Evolutionary conservation across 2,113 vertebrate genomes (phyloP), one percentile per base, ranked within the genome.

Genomic region (Aphyosemion australe): DNA sequence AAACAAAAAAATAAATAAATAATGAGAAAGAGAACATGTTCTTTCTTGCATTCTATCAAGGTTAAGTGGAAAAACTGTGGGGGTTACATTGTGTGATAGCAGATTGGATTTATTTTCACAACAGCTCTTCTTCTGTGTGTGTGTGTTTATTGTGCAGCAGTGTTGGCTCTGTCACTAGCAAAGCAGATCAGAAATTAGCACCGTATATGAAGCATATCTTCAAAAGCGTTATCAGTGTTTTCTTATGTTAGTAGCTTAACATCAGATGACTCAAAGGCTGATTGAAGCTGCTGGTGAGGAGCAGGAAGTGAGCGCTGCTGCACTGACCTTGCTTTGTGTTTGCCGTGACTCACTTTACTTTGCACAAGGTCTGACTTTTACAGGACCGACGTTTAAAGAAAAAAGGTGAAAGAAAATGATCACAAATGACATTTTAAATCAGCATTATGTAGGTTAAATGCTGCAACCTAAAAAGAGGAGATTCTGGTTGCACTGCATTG

Each of bases 151-250:
- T 45, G 13, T 42, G 64, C 7, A 37, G 59, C 64, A 60, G 64
- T 57, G 61, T 60, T 81, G 57, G 5, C 53, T 63, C 65, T 16
- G 8, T 48, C 59, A 61, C 8, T 13, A 37, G 51, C 51, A 16
- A 10, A 18, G 13, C 26, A 6, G 50, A 52, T 52, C 15, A 52
- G 32, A 37, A 37, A 16, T 54, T 52, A 48, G n/a, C 15, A 26
- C 26, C 26, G 26, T 5, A 15, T 16, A 39, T 8, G 15, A 9
- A 16, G 2, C 48, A 32, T 49, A 41, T 69, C 37, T 46, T 54
- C 19, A 49, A 57, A 72, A 52, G 4, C n/a, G 18, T 59, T 53
- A 31, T 51, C 16, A 5, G 2, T 48, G 34, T 21, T 73, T 50
- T 63, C 8, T 13, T 39, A 34, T 20, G 3, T 8, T 11, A 47